Evolutionary conservation across 2,888 invertebrate species (phyloP).

Genomic region (Germaria angustata): DNA sequence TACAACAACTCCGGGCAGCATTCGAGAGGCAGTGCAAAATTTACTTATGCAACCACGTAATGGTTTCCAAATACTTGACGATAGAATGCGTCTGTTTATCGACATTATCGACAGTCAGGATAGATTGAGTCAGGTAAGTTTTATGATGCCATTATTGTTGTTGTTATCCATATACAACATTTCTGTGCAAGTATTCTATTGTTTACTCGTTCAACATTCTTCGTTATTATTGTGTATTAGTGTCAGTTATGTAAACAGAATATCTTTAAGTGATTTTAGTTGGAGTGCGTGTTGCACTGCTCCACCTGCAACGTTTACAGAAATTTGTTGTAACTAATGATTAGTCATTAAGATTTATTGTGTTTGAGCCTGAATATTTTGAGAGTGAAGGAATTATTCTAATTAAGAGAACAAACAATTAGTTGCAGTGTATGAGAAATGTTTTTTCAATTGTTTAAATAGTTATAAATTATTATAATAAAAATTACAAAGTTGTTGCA

Average conservation of each 20-base stretch:
- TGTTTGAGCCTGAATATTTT: too few relatives aligned
- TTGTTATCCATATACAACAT: too few relatives aligned
- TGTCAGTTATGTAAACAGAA: not conserved
- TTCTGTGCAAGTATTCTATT: not conserved
- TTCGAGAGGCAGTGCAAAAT: conserved; percentile 86
- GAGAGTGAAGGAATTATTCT: too few relatives aligned
- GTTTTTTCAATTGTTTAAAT: too few relatives aligned
- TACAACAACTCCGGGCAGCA: conserved; percentile 83
- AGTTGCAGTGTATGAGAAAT: too few relatives aligned
- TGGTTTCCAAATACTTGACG: conserved; percentile 88
- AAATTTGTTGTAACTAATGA: conserved; percentile 18
- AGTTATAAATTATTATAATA: too few relatives aligned
- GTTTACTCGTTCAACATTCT: not conserved
- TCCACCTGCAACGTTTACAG: not conserved
- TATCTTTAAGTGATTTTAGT: conserved; percentile 4
- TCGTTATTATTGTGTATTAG: not conserved
- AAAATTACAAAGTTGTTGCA: too few relatives aligned
- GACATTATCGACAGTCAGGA: conserved; percentile 91
- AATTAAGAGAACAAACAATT: too few relatives aligned
- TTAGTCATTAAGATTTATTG: conserved; percentile 21
- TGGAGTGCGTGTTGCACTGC: not conserved
- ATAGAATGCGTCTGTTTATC: conserved; percentile 88
- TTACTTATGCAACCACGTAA: conserved; percentile 86
- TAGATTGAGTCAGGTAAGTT: conserved; percentile 87
- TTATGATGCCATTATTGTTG: not conserved